Conservation (phyloP, 2,113 vertebrate species). For the Hoplias malabaricus region DNA sequence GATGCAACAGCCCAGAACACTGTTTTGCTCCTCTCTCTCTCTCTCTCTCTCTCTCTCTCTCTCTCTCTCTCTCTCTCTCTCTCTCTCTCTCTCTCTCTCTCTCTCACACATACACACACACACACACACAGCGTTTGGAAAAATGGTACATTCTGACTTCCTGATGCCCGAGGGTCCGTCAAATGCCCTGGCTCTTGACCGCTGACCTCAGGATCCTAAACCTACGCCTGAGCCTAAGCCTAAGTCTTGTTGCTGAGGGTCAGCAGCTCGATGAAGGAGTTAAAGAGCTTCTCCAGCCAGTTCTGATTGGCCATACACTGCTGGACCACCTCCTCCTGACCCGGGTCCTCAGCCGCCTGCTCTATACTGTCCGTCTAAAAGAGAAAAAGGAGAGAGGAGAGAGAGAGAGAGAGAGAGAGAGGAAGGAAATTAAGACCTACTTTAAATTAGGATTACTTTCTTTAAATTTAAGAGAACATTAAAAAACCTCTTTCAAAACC, state of each 20-base stretch:
- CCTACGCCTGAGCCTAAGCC: too few species aligned
- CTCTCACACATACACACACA: too few species aligned
- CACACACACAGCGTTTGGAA: constrained; percentile 33
- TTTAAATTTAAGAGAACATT: too few species aligned
- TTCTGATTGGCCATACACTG: constrained; percentile 91
- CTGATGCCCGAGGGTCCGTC: constrained; percentile 4
- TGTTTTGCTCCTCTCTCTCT: constrained; percentile 26
- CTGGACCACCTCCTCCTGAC: constrained; percentile 92
- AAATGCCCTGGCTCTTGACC: too few species aligned
- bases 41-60: too few species aligned
- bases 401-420: neutral
- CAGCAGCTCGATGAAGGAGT: constrained; percentile 85
- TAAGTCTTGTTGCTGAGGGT: constrained; percentile 71
- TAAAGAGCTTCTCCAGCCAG: constrained; percentile 86
- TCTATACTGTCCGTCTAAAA: constrained; percentile 84
- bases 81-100: too few species aligned
- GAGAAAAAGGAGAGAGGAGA: constrained; percentile 26
- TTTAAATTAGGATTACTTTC: too few species aligned
- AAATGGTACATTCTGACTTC: constrained; percentile 35
- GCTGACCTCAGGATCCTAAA: too few species aligned
- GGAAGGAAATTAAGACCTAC: neutral
- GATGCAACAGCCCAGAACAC: constrained; percentile 31
- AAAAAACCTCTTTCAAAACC: too few species aligned
- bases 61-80: too few species aligned
- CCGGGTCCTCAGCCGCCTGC: constrained; percentile 83